phyloP scores from a whole-genome alignment of 1,140 invertebrate genomes.

The Caenorhabditis brenneri region DNA sequence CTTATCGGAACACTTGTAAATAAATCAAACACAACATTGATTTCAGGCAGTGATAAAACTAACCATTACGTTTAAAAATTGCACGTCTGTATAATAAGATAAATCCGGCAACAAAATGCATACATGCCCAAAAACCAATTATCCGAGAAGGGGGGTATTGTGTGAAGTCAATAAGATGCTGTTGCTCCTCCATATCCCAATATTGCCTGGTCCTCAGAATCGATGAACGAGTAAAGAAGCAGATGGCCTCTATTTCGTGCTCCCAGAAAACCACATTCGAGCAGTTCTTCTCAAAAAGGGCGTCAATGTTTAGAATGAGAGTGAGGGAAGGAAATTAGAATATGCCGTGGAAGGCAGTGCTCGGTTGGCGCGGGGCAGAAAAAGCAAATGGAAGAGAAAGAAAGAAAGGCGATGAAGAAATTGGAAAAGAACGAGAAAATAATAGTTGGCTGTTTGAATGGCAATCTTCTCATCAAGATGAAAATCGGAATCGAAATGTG shows the following conservation, averaged over 20 bases:
- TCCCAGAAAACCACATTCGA: neutral
- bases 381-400: neutral
- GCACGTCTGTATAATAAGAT: no score
- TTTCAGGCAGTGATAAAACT: no score
- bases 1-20: no score
- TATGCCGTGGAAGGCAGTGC: neutral
- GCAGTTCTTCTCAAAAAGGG: neutral
- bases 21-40: no score
- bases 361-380: neutral
- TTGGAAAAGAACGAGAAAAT: no score
- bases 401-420: neutral
- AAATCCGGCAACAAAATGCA: no score
- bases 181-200: neutral
- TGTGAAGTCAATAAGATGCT: neutral
- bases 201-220: neutral
- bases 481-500: no score
- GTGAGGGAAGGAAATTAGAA: neutral
- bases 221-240: neutral
- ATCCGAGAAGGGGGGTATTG: no score
- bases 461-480: no score
- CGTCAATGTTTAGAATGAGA: neutral
- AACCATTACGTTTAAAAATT: no score
- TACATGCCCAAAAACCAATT: no score
- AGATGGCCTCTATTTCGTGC: neutral
- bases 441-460: no score